These are phyloP conservation scores for Parochlus steinenii DNA, from an alignment of 2,888 invertebrate genomes.

Conservation along the genomic window DNA sequence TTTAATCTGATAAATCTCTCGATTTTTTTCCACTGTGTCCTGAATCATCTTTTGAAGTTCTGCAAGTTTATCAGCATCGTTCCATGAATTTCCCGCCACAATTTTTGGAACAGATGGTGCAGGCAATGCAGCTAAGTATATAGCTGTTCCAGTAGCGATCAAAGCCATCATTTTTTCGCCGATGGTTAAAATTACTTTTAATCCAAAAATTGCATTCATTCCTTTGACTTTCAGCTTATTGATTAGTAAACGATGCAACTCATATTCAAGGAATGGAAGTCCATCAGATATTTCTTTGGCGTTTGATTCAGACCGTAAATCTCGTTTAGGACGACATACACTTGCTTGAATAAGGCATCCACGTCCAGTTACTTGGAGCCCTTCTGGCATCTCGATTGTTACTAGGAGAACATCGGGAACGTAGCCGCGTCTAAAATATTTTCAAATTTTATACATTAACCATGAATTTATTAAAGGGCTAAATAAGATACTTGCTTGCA, in stretches of 20 bases:
- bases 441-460: constrained; percentile 2
- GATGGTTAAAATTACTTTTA: constrained; percentile 61
- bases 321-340: constrained; percentile 60
- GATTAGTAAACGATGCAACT: constrained; percentile 76
- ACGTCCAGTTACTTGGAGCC: constrained; percentile 53
- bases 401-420: constrained; percentile 85
- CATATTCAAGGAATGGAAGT: constrained; percentile 89
- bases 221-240: constrained; percentile 86
- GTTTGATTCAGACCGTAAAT: constrained; percentile 64
- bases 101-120: constrained; percentile 56
- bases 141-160: constrained; percentile 76
- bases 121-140: constrained; percentile 61
- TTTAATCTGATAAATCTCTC: constrained; percentile 49
- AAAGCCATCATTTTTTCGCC: constrained; percentile 80
- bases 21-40: constrained; percentile 53
- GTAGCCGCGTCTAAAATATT: constrained; percentile 47
- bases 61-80: constrained; percentile 44
- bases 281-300: constrained; percentile 92
- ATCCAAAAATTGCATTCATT: constrained; percentile 85
- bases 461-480: constrained; percentile 10
- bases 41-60: constrained; percentile 51
- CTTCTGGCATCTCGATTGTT: constrained; percentile 71
- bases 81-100: constrained; percentile 45
- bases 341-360: constrained; percentile 53
- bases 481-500: constrained; percentile 38